These are phyloP conservation scores for Pimephales promelas DNA, from an alignment of 2,113 vertebrate genomes.

Conservation along the genomic window DNA sequence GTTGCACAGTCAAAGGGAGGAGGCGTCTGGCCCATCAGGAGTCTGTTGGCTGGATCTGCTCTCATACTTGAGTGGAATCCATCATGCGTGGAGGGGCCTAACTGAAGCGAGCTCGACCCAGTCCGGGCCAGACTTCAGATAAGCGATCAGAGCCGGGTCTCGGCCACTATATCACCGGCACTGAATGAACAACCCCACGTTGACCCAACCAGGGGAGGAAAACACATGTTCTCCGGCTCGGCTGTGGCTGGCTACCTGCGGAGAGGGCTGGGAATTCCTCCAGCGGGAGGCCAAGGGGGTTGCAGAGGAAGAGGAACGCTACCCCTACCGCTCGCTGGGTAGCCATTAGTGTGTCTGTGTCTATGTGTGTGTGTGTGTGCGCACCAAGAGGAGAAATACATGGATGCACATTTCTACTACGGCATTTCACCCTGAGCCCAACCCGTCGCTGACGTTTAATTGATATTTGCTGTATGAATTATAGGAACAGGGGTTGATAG, in stretches of 20 bases:
- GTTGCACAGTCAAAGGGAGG: constrained; percentile 70
- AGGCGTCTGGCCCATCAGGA: constrained; percentile 61
- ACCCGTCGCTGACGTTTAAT: constrained; percentile 41
- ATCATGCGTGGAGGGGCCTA: constrained; percentile 73
- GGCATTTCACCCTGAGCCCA: constrained; percentile 36
- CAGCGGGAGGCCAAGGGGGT: constrained; percentile 75
- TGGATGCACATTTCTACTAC: constrained; percentile 55
- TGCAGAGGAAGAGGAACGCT: constrained; percentile 56
- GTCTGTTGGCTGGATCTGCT: constrained; percentile 38
- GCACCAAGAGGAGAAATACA: constrained; percentile 27
- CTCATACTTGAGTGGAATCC: constrained; percentile 70
- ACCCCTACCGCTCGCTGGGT: constrained; percentile 40
- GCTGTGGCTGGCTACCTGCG: constrained; percentile 83
- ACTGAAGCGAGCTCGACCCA: constrained; percentile 57
- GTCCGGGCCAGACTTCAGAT: constrained; percentile 62
- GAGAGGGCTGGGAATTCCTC: constrained; percentile 84
- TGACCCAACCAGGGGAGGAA: constrained; percentile 84
- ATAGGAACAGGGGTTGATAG: background rate
- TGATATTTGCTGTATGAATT: constrained; percentile 55
- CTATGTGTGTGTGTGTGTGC: background rate
- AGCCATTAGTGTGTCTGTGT: constrained; percentile 61
- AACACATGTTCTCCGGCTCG: constrained; percentile 89
- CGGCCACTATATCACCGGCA: constrained; percentile 77
- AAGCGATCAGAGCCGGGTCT: constrained; percentile 71
- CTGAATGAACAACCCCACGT: constrained; percentile 78